Evolutionary conservation across 1,140 invertebrate genomes (phyloP).

Genomic region (Drosophila tani): DNA sequence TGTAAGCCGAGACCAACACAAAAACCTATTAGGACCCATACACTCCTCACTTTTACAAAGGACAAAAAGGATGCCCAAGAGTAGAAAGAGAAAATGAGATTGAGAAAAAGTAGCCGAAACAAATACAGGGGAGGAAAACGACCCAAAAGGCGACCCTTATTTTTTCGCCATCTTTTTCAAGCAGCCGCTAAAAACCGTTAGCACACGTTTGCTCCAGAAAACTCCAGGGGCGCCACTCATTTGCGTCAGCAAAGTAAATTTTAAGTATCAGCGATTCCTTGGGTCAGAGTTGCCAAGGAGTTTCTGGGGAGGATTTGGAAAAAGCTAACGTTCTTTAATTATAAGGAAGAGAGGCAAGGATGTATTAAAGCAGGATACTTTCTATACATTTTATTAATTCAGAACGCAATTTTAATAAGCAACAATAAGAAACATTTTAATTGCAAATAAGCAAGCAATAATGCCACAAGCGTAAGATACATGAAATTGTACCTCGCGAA

Average conservation of each 20-base stretch:
- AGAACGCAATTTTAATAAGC: too few species aligned
- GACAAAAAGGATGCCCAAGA: constrained; percentile 28
- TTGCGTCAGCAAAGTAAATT: constrained; percentile 39
- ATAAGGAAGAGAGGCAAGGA: too few species aligned
- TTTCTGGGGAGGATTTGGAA: too few species aligned
- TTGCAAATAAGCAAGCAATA: neutral
- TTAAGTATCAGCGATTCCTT: constrained; percentile 21
- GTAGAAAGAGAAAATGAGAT: constrained; percentile 15
- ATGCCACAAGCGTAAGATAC: neutral
- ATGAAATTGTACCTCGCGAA: too few species aligned
- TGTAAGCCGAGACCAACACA: constrained; percentile 51
- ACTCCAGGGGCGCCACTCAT: constrained; percentile 31
- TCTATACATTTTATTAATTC: too few species aligned
- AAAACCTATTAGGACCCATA: constrained; percentile 70
- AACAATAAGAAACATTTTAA: too few species aligned
- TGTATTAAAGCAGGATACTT: neutral
- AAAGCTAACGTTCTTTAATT: constrained; percentile 29
- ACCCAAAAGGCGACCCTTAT: constrained; percentile 38
- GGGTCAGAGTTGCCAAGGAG: constrained; percentile 17
- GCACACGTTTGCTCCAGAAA: constrained; percentile 48
- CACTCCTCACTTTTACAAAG: constrained; percentile 3
- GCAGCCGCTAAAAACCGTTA: constrained; percentile 57
- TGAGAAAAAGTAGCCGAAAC: constrained; percentile 36
- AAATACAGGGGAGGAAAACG: constrained; percentile 3
- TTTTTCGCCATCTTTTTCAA: constrained; percentile 38